These are phyloP conservation scores for Hesperophylax magnus DNA, from an alignment of 1,140 invertebrate species.

Conservation along the genomic window DNA sequence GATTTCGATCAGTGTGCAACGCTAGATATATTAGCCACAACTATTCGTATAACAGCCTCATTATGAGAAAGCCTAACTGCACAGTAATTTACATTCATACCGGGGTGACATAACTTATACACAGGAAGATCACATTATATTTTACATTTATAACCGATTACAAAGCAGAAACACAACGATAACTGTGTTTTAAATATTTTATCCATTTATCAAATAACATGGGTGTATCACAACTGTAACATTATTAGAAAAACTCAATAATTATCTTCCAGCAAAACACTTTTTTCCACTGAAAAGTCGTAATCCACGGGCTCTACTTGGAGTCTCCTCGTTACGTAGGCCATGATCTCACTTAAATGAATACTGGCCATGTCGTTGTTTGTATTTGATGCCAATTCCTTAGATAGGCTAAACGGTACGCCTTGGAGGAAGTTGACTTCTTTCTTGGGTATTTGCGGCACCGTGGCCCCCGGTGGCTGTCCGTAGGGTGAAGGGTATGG, in stretches of 20 bases:
- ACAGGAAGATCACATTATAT: neutral
- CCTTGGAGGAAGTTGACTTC: slow-evolving; percentile 52
- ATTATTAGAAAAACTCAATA: neutral
- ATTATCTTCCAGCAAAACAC: slow-evolving; percentile 52
- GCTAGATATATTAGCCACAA: too few relatives aligned
- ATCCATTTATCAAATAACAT: neutral
- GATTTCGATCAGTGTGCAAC: too few relatives aligned
- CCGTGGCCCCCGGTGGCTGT: neutral
- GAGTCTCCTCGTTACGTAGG: slow-evolving; percentile 49
- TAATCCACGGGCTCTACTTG: slow-evolving; percentile 48
- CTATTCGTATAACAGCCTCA: too few relatives aligned
- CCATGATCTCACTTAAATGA: slow-evolving; percentile 55
- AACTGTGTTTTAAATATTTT: neutral
- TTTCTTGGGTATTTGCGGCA: slow-evolving; percentile 42
- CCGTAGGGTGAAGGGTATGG: slow-evolving; percentile 34
- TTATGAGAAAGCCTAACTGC: too few relatives aligned
- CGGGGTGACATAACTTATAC: neutral
- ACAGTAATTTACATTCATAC: too few relatives aligned
- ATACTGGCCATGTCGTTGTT: slow-evolving; percentile 48
- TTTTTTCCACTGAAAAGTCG: slow-evolving; percentile 56
- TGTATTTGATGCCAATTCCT: slow-evolving; percentile 43
- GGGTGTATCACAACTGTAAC: neutral
- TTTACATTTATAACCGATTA: neutral
- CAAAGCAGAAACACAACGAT: neutral
- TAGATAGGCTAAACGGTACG: slow-evolving; percentile 51